These are phyloP conservation scores for Drosophila trichaetosa DNA, from an alignment of 2,888 invertebrate genomes.

Conservation along the genomic window DNA sequence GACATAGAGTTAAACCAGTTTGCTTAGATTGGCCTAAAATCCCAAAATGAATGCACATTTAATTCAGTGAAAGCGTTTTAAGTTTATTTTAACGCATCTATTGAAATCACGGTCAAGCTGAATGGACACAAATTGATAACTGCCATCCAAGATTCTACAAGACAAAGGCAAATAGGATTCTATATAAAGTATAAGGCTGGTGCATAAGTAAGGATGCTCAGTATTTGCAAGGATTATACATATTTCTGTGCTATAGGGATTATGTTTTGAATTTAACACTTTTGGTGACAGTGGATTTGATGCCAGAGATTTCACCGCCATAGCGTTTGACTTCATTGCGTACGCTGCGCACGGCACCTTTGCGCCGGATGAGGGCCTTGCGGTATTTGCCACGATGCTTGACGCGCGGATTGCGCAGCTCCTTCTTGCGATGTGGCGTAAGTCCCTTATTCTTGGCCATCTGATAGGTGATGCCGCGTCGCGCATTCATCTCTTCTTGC, in stretches of 20 bases:
- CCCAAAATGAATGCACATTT: neutral
- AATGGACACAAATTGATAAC: neutral
- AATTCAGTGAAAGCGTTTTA: neutral
- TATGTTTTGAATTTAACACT: slow-evolving; percentile 92
- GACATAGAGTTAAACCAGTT: too few relatives aligned
- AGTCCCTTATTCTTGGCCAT: slow-evolving; percentile 98
- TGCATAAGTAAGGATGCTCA: neutral
- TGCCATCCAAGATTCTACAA: neutral
- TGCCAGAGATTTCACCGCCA: slow-evolving; percentile 96
- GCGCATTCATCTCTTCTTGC: slow-evolving; percentile 84
- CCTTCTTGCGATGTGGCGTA: slow-evolving; percentile 95
- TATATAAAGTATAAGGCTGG: neutral
- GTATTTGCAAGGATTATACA: slow-evolving; percentile 6
- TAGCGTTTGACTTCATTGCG: slow-evolving; percentile 93
- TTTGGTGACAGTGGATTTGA: slow-evolving; percentile 94
- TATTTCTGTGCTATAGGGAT: slow-evolving; percentile 7
- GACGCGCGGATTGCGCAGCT: slow-evolving; percentile 96
- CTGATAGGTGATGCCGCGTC: slow-evolving; percentile 95
- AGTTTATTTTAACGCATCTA: neutral
- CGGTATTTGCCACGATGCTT: slow-evolving; percentile 96
- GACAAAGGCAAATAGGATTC: neutral
- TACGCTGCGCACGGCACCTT: slow-evolving; percentile 95
- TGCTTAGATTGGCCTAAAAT: neutral
- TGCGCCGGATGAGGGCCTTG: slow-evolving; percentile 96
- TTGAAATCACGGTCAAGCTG: neutral